phyloP scores from a whole-genome alignment of 1,140 invertebrate genomes.

The Leptinotarsa defecta region DNA sequence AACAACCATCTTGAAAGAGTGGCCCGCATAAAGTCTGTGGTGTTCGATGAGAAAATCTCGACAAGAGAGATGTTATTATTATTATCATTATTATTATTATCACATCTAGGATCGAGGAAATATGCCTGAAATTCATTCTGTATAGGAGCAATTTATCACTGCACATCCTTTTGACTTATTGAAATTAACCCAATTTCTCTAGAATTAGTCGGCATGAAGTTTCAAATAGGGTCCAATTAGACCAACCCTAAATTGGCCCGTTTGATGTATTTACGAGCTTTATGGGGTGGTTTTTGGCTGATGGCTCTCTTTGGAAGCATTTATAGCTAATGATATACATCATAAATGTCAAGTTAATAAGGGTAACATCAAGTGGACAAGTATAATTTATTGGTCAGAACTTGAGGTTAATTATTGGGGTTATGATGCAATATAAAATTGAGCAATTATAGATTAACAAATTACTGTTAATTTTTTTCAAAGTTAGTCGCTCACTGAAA shows the following conservation, averaged over 20 bases:
- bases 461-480: no score
- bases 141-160: not conserved
- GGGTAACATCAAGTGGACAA: slow-evolving; percentile 26
- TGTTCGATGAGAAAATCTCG: not conserved
- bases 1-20: no score
- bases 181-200: slow-evolving; percentile 10
- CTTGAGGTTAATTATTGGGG: slow-evolving; percentile 15
- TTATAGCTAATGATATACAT: slow-evolving; percentile 24
- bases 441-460: not conserved
- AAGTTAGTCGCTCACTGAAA: no score
- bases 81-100: no score
- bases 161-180: slow-evolving; percentile 3
- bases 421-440: slow-evolving; percentile 14
- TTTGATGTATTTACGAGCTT: slow-evolving; percentile 26
- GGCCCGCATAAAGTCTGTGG: no score
- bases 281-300: slow-evolving; percentile 17
- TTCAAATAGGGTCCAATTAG: slow-evolving; percentile 23
- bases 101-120: no score
- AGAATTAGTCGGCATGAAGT: slow-evolving; percentile 14
- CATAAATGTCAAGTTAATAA: slow-evolving; percentile 28
- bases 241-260: slow-evolving; percentile 15
- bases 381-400: slow-evolving; percentile 19
- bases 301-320: slow-evolving; percentile 28
- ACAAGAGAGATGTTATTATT: no score
- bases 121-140: no score